These are phyloP conservation scores for Tympanoctomys barrerae DNA, from an alignment of 2,797 vertebrate genomes.

Conservation along the genomic window DNA sequence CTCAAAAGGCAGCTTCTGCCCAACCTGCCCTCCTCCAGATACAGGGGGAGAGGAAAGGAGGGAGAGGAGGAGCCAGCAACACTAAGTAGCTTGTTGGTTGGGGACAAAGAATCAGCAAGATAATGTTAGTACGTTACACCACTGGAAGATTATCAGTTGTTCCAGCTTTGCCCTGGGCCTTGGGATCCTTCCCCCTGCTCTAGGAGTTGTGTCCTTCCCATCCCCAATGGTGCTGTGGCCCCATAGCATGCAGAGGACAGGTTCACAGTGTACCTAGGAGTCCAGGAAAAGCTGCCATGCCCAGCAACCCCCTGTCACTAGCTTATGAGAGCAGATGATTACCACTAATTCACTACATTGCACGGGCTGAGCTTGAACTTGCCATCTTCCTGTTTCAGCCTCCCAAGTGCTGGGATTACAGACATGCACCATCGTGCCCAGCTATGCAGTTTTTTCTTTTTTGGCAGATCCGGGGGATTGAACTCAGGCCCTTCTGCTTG, in stretches of 20 bases:
- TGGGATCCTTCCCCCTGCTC: not conserved
- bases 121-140: not conserved
- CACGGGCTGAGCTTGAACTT: not conserved
- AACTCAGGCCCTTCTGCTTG: no score
- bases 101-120: slow-evolving; percentile 39
- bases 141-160: slow-evolving; percentile 19
- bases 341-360: not conserved
- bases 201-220: not conserved
- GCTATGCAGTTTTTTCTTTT: not conserved
- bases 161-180: slow-evolving; percentile 6
- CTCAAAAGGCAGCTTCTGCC: not conserved
- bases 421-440: not conserved
- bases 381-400: not conserved
- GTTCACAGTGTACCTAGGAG: not conserved
- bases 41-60: not conserved
- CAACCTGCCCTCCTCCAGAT: not conserved
- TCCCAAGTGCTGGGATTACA: not conserved
- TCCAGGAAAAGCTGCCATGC: not conserved
- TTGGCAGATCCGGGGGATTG: no score
- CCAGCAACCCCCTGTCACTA: not conserved
- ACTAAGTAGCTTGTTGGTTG: not conserved
- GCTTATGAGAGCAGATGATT: not conserved
- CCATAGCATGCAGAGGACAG: not conserved
- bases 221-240: not conserved
- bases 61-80: not conserved